A percentile compares a stretch with the other conserved stretches of the same genome.
These are phyloP conservation scores for Ctenodactylus gundi DNA, from an alignment of 2,113 vertebrate genomes.

Conservation along the genomic window DNA sequence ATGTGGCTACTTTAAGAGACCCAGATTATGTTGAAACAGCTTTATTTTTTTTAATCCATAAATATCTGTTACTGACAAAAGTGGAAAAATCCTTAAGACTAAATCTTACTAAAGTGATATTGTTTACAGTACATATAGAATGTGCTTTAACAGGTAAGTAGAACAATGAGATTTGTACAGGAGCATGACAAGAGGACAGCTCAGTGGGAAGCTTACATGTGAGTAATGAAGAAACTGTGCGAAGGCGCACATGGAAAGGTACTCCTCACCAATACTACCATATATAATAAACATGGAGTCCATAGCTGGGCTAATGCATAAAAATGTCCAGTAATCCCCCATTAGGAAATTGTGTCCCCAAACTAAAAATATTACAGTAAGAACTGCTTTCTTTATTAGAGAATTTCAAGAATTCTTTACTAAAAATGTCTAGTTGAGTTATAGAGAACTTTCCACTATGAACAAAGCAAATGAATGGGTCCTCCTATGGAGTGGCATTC, in stretches of 20 bases:
- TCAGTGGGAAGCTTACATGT: constrained; percentile 85
- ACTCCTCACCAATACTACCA: constrained; percentile 83
- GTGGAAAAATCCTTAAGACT: constrained; percentile 90
- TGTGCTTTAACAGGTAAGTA: constrained; percentile 92
- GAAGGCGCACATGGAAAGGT: constrained; percentile 86
- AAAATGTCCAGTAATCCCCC: constrained; percentile 84
- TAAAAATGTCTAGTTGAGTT: constrained; percentile 83
- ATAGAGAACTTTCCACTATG: constrained; percentile 70
- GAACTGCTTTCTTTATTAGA: constrained; percentile 85
- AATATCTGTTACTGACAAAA: constrained; percentile 92
- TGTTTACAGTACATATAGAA: constrained; percentile 90
- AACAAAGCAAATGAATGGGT: constrained; percentile 75
- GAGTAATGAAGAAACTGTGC: constrained; percentile 83
- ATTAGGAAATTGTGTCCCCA: constrained; percentile 85
- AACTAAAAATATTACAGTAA: constrained; percentile 87
- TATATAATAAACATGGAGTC: constrained; percentile 88
- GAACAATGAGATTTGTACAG: constrained; percentile 88
- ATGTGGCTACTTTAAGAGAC: constrained; percentile 40
- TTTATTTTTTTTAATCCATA: constrained; percentile 90
- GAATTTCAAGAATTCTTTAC: constrained; percentile 82
- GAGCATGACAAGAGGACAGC: constrained; percentile 84
- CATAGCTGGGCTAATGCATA: constrained; percentile 88
- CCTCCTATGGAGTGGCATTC: constrained; percentile 1
- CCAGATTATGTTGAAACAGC: constrained; percentile 85
- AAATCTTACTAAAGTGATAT: constrained; percentile 87